Evolutionary conservation across 2,113 vertebrate species (phyloP).

Genomic region (Arothron firmamentum): DNA sequence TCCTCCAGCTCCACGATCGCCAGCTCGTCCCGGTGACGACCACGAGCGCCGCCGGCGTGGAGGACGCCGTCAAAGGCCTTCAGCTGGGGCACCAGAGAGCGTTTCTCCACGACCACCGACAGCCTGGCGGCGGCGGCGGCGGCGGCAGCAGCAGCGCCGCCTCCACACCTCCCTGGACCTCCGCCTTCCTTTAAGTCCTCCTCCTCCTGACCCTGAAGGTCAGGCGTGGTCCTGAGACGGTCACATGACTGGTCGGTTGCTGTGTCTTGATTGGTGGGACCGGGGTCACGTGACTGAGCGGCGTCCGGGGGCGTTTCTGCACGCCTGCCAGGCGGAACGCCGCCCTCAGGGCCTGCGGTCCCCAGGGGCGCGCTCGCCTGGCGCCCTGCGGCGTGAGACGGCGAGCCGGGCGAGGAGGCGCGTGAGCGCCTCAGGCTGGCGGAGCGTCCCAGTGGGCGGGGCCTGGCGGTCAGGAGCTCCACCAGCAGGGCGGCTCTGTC

Average conservation of each 20-base stretch:
- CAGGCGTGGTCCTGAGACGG: background rate
- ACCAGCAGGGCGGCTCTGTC: constrained; percentile 70
- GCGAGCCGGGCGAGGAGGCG: constrained; percentile 68
- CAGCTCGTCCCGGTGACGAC: constrained; percentile 38
- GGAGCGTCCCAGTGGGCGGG: constrained; percentile 61
- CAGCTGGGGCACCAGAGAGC: constrained; percentile 75
- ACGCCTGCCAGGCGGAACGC: background rate
- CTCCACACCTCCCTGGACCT: background rate
- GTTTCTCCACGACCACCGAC: constrained; percentile 73
- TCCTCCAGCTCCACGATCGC: constrained; percentile 45
- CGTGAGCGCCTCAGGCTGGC: constrained; percentile 77
- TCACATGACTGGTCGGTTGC: constrained; percentile 33
- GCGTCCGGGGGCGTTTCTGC: background rate
- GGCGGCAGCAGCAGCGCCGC: no score
- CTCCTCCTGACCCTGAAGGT: background rate
- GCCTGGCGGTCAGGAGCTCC: constrained; percentile 68
- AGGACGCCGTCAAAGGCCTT: constrained; percentile 63
- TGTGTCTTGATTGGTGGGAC: background rate
- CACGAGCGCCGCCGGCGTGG: background rate
- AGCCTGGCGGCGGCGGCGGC: constrained; percentile 22
- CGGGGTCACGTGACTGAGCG: background rate
- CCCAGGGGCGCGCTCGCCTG: constrained; percentile 80
- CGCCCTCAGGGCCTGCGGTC: background rate
- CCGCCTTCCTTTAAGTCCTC: background rate
- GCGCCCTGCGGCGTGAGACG: constrained; percentile 62